Evolutionary conservation across 64 coral and sea anemone species (phyloP), one percentile per base, ranked within the genome.

Genomic region (Stichodactyla mertensii): DNA sequence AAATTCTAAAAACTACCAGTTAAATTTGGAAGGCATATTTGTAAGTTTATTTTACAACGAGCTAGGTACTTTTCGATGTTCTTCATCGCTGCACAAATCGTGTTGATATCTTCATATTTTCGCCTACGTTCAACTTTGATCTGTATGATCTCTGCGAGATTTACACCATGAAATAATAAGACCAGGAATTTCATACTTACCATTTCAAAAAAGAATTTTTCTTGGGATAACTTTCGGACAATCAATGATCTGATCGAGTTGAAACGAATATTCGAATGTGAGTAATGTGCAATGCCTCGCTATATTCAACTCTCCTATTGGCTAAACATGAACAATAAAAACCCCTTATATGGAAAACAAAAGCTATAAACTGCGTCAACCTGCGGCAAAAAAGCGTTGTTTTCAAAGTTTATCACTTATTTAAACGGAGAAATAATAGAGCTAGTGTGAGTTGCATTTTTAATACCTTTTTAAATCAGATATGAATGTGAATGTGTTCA

Each of bases 261-360:
- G 80, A 57, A 82, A 51, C 52, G 80, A 82, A 82, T 54, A 82
- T 82, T 82, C 80, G 80, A 82, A 82, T 82, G 80, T 82, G 80
- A 82, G 80, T 57, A 82, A 82, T 82, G 52, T 82, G 80, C 52
- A 51, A 20, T 55, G 18, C 55, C 80, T 82, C 13, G 20, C 69
- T 82, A 14, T 3, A 54, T 57, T 55, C 28, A 1, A 14, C 52
- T 57, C 52, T 82, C 80, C 23, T 27, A 82, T 82, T 82, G 80
- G 80, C 55, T 82, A 12, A 82, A 23, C 4, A 16, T 19, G 10
- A 54, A 82, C 80, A 82, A 82, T 52, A 36, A 54, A 14, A 16
- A 36, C 7, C 80, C 80, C 69, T 55, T 55, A 52, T 82, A 82
- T 82, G 80, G 80, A 82, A 55, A 82, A 82, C 80, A 82, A 4